Conservation (phyloP, 2,797 vertebrate genomes). For the Spinibarbus caldwelli region DNA sequence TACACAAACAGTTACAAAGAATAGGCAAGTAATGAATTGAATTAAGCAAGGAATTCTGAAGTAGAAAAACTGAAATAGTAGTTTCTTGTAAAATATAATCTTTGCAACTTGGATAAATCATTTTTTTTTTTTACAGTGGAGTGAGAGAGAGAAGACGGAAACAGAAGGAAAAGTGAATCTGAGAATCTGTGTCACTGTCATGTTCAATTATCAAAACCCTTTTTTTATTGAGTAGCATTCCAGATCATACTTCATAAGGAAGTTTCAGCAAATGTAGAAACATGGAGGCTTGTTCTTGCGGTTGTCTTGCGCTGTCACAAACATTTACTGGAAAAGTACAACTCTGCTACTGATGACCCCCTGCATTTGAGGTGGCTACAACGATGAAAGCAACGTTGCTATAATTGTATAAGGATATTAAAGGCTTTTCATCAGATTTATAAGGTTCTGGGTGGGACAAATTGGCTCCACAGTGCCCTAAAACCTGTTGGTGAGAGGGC, state of each 20-base stretch:
- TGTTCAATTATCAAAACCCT: constrained; percentile 58
- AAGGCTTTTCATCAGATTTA: too few relatives aligned
- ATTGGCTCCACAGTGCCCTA: background rate
- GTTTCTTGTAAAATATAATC: background rate
- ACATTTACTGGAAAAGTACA: background rate
- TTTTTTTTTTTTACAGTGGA: background rate
- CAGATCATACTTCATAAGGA: constrained; percentile 28
- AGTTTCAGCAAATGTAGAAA: constrained; percentile 14
- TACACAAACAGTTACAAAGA: background rate
- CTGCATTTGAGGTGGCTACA: background rate
- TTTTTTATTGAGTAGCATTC: constrained; percentile 53
- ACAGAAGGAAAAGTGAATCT: constrained; percentile 1
- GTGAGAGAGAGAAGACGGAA: background rate
- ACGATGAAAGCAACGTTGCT: background rate
- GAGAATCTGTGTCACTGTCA: constrained; percentile 59
- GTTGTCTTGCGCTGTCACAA: background rate
- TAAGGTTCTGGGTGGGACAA: background rate
- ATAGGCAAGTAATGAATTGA: background rate
- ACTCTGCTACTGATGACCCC: background rate
- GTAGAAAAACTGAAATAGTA: background rate
- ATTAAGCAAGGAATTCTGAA: background rate
- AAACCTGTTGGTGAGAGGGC: background rate
- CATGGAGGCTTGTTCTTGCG: constrained; percentile 17
- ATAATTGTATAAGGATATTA: too few relatives aligned
- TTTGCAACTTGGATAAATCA: background rate